Percentiles rank a stretch among this genome's conserved stretches.
Evolutionary conservation across 2,888 invertebrate species (phyloP).

Genomic region (Trichogramma dendrolimi): DNA sequence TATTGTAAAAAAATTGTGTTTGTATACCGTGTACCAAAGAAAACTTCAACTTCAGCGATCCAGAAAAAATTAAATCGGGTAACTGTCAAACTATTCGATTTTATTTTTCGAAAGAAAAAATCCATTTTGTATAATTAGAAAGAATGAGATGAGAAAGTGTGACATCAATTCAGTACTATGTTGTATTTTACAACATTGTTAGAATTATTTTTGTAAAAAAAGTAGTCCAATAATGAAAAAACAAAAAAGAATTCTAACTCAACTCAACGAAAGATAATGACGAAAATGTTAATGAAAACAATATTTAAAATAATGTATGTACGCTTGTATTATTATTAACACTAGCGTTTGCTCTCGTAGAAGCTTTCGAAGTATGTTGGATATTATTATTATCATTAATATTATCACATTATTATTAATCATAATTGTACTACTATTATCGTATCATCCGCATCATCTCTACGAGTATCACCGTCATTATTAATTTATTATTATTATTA

Average conservation of each 20-base stretch:
- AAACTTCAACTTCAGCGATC: background rate
- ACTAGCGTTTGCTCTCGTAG: conserved; percentile 46
- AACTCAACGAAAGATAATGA: conserved; percentile 15
- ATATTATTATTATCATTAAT: conserved; percentile 37
- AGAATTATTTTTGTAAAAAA: conserved; percentile 48
- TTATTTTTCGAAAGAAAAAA: background rate
- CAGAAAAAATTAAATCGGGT: background rate
- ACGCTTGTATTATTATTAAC: conserved; percentile 34
- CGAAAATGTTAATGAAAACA: conserved; percentile 23
- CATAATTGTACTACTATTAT: conserved; percentile 27
- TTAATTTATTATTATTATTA: conserved; percentile 32
- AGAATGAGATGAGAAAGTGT: conserved; percentile 32
- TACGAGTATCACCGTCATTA: background rate
- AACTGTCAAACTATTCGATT: background rate
- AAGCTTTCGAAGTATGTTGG: conserved; percentile 49
- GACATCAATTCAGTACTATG: conserved; percentile 17
- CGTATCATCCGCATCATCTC: conserved; percentile 1
- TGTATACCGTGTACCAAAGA: too few relatives aligned
- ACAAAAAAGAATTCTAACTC: conserved; percentile 15
- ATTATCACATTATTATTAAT: conserved; percentile 20
- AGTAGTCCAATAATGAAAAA: conserved; percentile 11
- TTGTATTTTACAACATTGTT: conserved; percentile 40
- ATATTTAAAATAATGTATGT: too few relatives aligned
- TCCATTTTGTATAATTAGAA: conserved; percentile 33
- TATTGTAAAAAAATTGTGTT: background rate